Conservation (phyloP, 2,888 invertebrate genomes). For the Himalopsyche anomala region DNA sequence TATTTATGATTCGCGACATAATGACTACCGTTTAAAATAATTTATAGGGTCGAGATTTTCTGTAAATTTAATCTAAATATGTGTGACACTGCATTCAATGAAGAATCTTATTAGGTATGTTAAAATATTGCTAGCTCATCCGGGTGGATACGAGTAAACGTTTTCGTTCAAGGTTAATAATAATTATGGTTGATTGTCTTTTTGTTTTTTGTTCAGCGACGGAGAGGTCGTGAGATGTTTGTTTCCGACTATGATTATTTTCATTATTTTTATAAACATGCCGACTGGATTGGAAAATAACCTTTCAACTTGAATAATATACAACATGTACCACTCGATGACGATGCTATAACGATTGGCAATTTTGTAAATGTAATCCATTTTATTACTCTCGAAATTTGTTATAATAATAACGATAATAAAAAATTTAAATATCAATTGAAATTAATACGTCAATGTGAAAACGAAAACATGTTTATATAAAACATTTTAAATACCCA, state of each 20-base stretch:
- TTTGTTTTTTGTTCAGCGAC: constrained; percentile 7
- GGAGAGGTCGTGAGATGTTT: constrained; percentile 32
- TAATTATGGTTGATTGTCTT: constrained; percentile 42
- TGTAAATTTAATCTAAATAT: constrained; percentile 1
- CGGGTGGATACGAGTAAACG: constrained; percentile 37
- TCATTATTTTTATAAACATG: background rate
- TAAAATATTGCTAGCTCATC: constrained; percentile 21
- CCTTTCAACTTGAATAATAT: constrained; percentile 30
- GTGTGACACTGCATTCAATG: constrained; percentile 4
- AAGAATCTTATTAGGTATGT: constrained; percentile 32
- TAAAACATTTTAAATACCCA: no score
- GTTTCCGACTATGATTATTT: constrained; percentile 22
- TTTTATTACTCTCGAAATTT: no score
- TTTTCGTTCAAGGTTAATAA: constrained; percentile 27
- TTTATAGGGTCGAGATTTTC: background rate
- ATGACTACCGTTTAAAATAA: no score
- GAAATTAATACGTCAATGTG: no score
- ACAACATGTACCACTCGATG: background rate
- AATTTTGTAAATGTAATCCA: no score
- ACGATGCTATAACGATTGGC: no score
- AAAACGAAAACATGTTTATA: no score
- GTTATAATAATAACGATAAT: no score
- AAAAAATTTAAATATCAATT: no score
- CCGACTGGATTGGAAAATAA: constrained; percentile 6
- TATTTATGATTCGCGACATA: no score